Evolutionary conservation across 1,140 invertebrate species (phyloP).

Genomic region (Cotesia chilonis): DNA sequence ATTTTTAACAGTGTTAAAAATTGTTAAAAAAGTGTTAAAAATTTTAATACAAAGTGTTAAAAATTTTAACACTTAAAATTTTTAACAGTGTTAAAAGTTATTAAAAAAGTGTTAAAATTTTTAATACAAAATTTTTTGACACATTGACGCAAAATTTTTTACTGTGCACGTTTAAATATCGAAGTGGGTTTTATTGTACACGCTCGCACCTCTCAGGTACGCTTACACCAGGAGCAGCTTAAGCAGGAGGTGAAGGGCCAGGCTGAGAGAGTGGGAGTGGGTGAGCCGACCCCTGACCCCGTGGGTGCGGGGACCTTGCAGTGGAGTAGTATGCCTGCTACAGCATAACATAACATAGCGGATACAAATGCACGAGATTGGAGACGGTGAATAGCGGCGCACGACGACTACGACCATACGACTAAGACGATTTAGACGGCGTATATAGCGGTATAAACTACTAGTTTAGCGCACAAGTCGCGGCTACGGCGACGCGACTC

Average conservation of each 20-base stretch:
- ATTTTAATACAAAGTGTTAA: too few relatives aligned
- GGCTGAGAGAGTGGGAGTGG: slow-evolving; percentile 49
- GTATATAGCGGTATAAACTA: slow-evolving; percentile 38
- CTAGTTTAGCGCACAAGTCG: slow-evolving; percentile 48
- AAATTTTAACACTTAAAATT: too few relatives aligned
- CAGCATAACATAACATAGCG: slow-evolving; percentile 25
- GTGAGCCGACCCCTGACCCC: slow-evolving; percentile 63
- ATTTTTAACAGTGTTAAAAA: too few relatives aligned
- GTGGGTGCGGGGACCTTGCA: slow-evolving; percentile 60
- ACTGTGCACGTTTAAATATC: background rate
- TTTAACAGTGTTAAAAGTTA: too few relatives aligned
- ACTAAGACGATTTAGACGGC: slow-evolving; percentile 24
- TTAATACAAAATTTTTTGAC: too few relatives aligned
- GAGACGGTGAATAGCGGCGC: slow-evolving; percentile 18
- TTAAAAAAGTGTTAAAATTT: too few relatives aligned
- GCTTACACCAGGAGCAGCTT: slow-evolving; percentile 1
- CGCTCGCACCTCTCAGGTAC: slow-evolving; percentile 9
- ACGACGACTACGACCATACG: slow-evolving; percentile 21
- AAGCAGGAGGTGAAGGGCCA: slow-evolving; percentile 50
- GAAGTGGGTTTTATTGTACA: background rate
- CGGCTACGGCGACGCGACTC: slow-evolving; percentile 55
- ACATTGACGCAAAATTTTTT: too few relatives aligned
- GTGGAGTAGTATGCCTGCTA: slow-evolving; percentile 28
- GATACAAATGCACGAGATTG: slow-evolving; percentile 25
- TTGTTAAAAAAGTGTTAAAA: too few relatives aligned